Conservation (phyloP, 2,113 vertebrate genomes). For the Chaetura pelagica region DNA sequence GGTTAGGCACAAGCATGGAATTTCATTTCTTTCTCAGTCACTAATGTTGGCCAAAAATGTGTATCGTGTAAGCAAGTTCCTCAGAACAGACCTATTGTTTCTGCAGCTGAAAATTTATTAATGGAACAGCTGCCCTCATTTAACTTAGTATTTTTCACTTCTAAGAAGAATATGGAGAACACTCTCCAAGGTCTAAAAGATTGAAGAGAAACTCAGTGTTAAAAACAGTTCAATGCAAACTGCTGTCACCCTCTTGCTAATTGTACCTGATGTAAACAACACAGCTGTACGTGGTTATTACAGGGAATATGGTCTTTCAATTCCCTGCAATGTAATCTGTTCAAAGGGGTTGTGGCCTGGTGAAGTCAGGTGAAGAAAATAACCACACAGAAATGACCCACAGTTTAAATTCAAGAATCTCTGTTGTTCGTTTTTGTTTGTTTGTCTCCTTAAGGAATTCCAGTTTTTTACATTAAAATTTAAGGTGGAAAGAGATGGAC, state of each 20-base stretch:
- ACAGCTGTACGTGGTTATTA: not conserved
- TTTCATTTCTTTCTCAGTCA: not conserved
- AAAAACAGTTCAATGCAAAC: not conserved
- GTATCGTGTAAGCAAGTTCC: not conserved
- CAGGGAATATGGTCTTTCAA: not conserved
- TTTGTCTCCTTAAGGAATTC: not conserved
- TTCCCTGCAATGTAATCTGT: not conserved
- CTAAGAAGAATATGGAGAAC: not conserved
- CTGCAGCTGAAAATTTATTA: not conserved
- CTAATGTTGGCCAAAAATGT: not conserved
- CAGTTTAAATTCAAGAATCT: not conserved
- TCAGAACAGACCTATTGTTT: not conserved
- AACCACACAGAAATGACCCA: not conserved
- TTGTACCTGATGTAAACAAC: not conserved
- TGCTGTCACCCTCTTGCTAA: not conserved
- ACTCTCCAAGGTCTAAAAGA: not conserved
- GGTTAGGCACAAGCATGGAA: conserved; percentile 9
- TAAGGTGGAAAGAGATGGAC: not conserved
- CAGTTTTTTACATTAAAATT: not conserved
- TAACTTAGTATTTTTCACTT: not conserved
- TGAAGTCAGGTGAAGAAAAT: not conserved
- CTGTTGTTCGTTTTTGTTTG: accelerated
- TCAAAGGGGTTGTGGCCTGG: not conserved
- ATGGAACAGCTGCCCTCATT: not conserved
- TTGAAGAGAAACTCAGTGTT: not conserved